phyloP scores from a whole-genome alignment of 2,797 vertebrate species.

The Liparis tanakae region DNA sequence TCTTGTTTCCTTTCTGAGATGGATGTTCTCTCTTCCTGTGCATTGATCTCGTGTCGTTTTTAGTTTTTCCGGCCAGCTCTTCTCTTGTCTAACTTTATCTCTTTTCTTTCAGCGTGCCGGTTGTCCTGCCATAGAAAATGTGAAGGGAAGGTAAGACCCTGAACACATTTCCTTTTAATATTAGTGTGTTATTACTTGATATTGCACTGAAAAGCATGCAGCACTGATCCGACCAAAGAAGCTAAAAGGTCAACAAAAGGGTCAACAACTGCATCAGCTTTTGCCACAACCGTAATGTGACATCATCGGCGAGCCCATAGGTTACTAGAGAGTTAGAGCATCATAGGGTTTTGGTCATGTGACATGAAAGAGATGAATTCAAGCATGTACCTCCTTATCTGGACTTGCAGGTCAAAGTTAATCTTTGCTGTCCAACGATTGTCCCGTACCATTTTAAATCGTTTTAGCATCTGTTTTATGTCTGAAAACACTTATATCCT shows the following conservation, averaged over 20 bases:
- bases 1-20: background rate
- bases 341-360: background rate
- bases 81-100: conserved; percentile 5
- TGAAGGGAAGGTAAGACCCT: conserved; percentile 79
- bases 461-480: background rate
- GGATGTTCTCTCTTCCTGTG: background rate
- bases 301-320: background rate
- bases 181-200: background rate
- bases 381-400: background rate
- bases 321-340: background rate
- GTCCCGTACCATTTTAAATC: background rate
- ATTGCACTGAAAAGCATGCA: too few species aligned
- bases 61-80: too few species aligned
- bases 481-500: background rate
- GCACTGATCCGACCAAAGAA: background rate
- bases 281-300: background rate
- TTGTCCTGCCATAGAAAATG: conserved; percentile 79
- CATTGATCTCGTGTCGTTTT: too few species aligned
- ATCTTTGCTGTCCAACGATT: background rate
- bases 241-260: background rate
- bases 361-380: background rate
- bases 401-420: background rate
- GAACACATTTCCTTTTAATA: background rate
- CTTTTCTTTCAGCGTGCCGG: conserved; percentile 68
- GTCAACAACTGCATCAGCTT: background rate